These are phyloP conservation scores for Cygnus buccinator DNA, from an alignment of 2,113 vertebrate genomes.

Conservation along the genomic window DNA sequence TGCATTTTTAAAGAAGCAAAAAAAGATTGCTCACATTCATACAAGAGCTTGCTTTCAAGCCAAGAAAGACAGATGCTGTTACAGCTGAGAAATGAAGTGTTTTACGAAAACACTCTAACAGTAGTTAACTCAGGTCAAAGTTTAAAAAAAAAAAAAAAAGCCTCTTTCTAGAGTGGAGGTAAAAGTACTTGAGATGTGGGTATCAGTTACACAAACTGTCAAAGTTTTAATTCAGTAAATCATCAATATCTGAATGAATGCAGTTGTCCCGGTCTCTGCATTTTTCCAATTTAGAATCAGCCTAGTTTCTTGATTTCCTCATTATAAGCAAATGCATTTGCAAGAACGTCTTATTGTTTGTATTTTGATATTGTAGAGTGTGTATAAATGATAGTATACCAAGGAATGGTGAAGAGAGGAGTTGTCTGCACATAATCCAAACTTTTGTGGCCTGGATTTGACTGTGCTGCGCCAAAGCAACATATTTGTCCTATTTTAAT, in stretches of 20 bases:
- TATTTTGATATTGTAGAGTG: neutral
- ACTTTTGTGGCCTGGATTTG: conserved; percentile 27
- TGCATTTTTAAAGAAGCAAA: conserved; percentile 82
- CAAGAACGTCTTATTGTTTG: neutral
- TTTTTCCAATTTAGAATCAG: neutral
- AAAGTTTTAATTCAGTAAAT: neutral
- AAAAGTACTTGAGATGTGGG: neutral
- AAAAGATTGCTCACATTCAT: conserved; percentile 83
- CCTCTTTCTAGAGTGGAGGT: neutral
- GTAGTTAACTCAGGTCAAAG: conserved; percentile 68
- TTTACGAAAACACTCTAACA: conserved; percentile 77
- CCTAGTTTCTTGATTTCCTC: neutral
- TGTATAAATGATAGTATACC: conserved; percentile 3
- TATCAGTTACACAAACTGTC: neutral
- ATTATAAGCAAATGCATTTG: neutral
- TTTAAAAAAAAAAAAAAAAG: neutral
- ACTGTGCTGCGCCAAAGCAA: conserved; percentile 34
- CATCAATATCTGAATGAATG: neutral
- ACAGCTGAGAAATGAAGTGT: conserved; percentile 81
- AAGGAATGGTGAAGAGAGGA: conserved; percentile 13
- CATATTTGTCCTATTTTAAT: conserved; percentile 63
- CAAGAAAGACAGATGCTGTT: conserved; percentile 92
- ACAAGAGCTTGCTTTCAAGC: conserved; percentile 78
- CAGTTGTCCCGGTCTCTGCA: neutral
- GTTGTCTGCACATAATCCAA: conserved; percentile 27